Conservation (phyloP, 2,113 vertebrate species). For the Rafetus swinhoei region DNA sequence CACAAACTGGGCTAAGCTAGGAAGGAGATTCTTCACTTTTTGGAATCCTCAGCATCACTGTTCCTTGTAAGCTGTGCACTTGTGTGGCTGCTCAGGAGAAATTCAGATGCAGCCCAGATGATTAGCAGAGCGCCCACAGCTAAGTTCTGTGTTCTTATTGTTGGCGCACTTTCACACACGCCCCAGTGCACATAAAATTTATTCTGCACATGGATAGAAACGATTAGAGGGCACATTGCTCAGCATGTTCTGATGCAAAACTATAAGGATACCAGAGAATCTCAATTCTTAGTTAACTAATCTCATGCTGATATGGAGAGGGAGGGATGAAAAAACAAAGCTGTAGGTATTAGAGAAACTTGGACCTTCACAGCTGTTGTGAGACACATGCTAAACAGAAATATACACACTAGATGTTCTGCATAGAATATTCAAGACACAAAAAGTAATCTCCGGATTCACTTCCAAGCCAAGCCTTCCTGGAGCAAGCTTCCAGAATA, state of each 20-base stretch:
- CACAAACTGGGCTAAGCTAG: background rate
- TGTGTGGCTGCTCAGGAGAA: too few relatives aligned
- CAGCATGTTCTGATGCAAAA: background rate
- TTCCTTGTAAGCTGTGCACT: too few relatives aligned
- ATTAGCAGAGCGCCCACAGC: too few relatives aligned
- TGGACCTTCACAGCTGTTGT: background rate
- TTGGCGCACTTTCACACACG: too few relatives aligned
- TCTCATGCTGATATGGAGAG: background rate
- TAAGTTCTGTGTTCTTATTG: too few relatives aligned
- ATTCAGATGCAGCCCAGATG: too few relatives aligned
- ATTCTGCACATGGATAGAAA: too few relatives aligned
- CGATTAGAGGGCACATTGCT: too few relatives aligned
- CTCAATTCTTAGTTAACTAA: background rate
- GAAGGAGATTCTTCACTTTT: background rate
- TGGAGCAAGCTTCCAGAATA: background rate
- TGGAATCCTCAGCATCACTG: background rate
- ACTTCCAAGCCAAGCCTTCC: background rate
- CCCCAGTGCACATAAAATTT: too few relatives aligned
- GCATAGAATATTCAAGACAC: slow-evolving; percentile 15
- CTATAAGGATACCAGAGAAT: background rate
- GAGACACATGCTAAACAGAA: background rate
- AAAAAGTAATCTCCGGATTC: background rate
- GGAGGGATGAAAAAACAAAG: slow-evolving; percentile 2
- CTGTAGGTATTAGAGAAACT: background rate
- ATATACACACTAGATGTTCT: background rate